A percentile compares a stretch with the other conserved stretches of the same genome.
These are phyloP conservation scores for Hippocampus comes DNA, from an alignment of 2,113 vertebrate genomes.

Conservation along the genomic window DNA sequence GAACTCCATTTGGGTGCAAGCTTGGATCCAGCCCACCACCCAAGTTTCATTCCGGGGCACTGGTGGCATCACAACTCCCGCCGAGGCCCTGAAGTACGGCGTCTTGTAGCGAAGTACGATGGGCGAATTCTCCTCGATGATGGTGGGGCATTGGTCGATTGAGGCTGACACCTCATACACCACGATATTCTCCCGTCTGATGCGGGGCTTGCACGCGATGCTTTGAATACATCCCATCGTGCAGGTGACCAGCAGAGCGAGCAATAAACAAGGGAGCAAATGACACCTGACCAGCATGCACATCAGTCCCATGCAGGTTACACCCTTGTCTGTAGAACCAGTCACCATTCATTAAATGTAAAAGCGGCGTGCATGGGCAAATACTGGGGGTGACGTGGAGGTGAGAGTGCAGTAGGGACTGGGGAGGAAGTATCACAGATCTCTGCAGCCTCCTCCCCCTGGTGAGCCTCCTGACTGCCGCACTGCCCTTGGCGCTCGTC, in stretches of 20 bases:
- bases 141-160: constrained; percentile 91
- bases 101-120: constrained; percentile 98
- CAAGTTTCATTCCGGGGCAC: constrained; percentile 93
- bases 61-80: constrained; percentile 92
- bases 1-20: constrained; percentile 99
- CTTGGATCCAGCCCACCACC: constrained; percentile 99
- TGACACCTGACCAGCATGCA: constrained; percentile 62
- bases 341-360: constrained; percentile 45
- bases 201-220: constrained; percentile 93
- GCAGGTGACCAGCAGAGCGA: constrained; percentile 65
- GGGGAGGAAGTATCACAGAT: constrained; percentile 61
- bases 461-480: constrained; percentile 69
- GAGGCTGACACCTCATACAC: constrained; percentile 94
- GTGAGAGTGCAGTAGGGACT: constrained; percentile 40
- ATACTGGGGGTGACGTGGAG: constrained; percentile 35
- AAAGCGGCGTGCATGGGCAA: constrained; percentile 32
- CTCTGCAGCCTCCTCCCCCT: constrained; percentile 69
- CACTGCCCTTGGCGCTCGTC: constrained; percentile 78
- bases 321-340: constrained; percentile 57
- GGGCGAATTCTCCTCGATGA: constrained; percentile 95
- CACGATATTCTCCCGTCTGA: constrained; percentile 94
- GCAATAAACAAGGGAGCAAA: constrained; percentile 62
- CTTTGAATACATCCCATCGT: constrained; percentile 95
- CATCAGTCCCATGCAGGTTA: constrained; percentile 69
- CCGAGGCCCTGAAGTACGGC: constrained; percentile 95